Evolutionary conservation across 2,113 vertebrate species (phyloP), one percentile per base, ranked within the genome.

Genomic region (Charadrius vociferus): DNA sequence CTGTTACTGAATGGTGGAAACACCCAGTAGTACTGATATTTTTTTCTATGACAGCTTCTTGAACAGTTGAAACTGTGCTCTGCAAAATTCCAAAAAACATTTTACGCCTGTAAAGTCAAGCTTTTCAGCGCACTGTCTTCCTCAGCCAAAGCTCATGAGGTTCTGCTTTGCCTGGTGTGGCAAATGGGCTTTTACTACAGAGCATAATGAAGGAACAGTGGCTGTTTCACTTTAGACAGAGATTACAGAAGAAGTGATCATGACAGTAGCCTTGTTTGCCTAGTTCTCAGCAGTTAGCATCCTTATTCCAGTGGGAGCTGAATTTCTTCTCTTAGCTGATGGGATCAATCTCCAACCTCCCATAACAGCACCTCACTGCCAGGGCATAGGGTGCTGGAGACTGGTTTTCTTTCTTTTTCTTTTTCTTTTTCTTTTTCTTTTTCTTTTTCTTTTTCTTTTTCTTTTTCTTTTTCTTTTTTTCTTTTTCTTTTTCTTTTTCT

Each of bases 181-280:
- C 15, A 73, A 56, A 68, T 10, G 23, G 23, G 22, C 32, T 72
- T 91, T 78, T 49, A 20, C 47, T 37, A 22, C 29, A 45, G 47
- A 39, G 34, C 8, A 10, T 21, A 32, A 7, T 8, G 36, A 14
- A 30, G 49, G 47, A 82, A 26, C 0, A 0, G 32, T 56, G n/a
- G 11, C 26, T 50, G 9, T 73, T 78, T 87, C 27, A 32, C 27
- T 72, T 73, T 29, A 41, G 41, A 56, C 3, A 3, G 6, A 68
- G 47, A 23, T 16, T 72, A 27, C 30, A 34, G 45, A 19, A 49
- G 10, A 45, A 61, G 16, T 14, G 21, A 34, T 47, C 43, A 10
- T 53, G 50, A 10, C 10, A 37, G 65, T 37, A 30, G 27, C n/a
- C 9, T 72, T 56, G 20, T 20, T 67, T 87, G 32, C 19, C 53